Evolutionary conservation across 2,797 vertebrate genomes (phyloP), one percentile per base, ranked within the genome.

Genomic region (Sphenodon punctatus): DNA sequence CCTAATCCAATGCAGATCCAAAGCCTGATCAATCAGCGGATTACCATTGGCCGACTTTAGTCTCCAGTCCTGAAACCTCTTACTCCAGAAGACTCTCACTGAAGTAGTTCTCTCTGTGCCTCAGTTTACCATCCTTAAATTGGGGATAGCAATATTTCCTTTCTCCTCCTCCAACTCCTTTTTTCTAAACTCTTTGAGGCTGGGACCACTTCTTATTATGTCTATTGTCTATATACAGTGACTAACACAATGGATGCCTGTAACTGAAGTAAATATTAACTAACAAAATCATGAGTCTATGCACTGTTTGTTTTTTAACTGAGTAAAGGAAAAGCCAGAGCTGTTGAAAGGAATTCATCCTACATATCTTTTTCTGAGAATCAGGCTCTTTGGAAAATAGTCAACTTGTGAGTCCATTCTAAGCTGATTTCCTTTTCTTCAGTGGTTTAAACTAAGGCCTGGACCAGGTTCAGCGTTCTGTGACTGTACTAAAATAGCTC

Each of bases 61-160:
- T n/a, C n/a, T n/a, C n/a, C n/a, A n/a, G n/a, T n/a, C n/a, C n/a
- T n/a, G n/a, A n/a, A n/a, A n/a, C n/a, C n/a, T n/a, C n/a, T n/a
- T n/a, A n/a, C n/a, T n/a, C n/a, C n/a, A n/a, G n/a, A n/a, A n/a
- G n/a, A n/a, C n/a, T n/a, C n/a, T n/a, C n/a, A n/a, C n/a, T 71
- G 27, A 60, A 25, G 20, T 16, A 61, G 27, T 48, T 38, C 1
- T 10, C 22, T 84, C 48, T 7, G 10, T 34, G 22, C 4, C 14
- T n/a, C n/a, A n/a, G n/a, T n/a, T n/a, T n/a, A n/a, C 22, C 71
- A 25, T 2, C 23, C 55, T 6, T 46, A 83, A 72, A 88, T 65
- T 42, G n/a, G 17, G 17, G 53, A 36, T 0, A 0, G 7, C 5
- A 85, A 60, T 60, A 14, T 7, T 13, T 46, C 15, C 6, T 8